Percentiles rank a stretch among this genome's conserved stretches.
These are phyloP conservation scores for Crotophaga sulcirostris DNA, from an alignment of 2,113 vertebrate genomes.

Conservation along the genomic window DNA sequence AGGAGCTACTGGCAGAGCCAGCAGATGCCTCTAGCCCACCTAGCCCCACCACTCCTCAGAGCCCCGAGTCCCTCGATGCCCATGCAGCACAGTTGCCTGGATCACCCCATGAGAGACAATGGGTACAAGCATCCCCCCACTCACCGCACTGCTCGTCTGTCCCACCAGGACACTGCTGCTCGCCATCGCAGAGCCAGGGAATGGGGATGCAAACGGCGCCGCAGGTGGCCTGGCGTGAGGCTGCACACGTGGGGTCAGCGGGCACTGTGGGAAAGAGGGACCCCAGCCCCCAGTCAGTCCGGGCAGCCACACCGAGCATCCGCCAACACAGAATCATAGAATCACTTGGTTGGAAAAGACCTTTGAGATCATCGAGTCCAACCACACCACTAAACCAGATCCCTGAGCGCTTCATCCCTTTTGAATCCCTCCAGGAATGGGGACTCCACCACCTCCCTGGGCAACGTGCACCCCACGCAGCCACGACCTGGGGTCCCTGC, in stretches of 20 bases:
- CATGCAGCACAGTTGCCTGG: accelerated
- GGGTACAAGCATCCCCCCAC: not conserved
- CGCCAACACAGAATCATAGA: not conserved
- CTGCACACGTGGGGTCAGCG: not conserved
- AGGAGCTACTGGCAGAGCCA: not conserved
- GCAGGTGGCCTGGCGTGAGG: slow-evolving; percentile 55
- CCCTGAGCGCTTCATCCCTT: too few relatives aligned
- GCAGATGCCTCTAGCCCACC: not conserved
- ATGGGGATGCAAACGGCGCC: slow-evolving; percentile 64
- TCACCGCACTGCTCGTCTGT: slow-evolving; percentile 71
- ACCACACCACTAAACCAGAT: too few relatives aligned
- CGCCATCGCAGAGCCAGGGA: slow-evolving; percentile 75
- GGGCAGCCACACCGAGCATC: accelerated
- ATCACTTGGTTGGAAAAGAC: too few relatives aligned
- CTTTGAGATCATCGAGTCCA: too few relatives aligned
- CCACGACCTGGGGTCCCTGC: not conserved
- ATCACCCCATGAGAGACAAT: not conserved
- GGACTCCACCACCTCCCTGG: too few relatives aligned
- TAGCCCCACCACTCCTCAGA: not conserved
- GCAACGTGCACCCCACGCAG: not conserved
- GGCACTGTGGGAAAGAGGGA: not conserved
- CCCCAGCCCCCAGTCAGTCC: not conserved
- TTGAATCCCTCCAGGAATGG: too few relatives aligned
- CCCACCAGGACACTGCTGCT: slow-evolving; percentile 68
- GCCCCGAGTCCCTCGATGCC: not conserved